These are phyloP conservation scores for Oxyura jamaicensis DNA, from an alignment of 2,113 vertebrate species.

Conservation along the genomic window DNA sequence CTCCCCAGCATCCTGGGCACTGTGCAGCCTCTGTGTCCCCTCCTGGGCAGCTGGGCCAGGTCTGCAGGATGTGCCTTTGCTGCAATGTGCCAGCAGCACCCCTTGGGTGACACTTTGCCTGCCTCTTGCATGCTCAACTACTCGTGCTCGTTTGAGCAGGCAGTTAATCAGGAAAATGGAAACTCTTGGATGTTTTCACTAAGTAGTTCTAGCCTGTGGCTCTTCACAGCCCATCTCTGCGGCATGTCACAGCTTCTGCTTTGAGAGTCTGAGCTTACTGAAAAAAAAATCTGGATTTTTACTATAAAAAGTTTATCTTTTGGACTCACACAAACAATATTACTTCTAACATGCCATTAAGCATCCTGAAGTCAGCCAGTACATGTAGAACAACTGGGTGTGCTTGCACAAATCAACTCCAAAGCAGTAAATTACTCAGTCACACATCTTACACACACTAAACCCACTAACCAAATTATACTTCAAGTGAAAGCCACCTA, in stretches of 20 bases:
- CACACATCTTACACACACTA: background rate
- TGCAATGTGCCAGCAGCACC: background rate
- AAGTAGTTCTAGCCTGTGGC: background rate
- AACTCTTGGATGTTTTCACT: background rate
- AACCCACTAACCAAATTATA: background rate
- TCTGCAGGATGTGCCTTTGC: background rate
- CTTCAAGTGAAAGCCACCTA: background rate
- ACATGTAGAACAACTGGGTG: background rate
- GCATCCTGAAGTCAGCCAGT: background rate
- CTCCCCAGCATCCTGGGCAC: fast-evolving
- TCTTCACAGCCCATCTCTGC: background rate
- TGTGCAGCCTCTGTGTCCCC: background rate
- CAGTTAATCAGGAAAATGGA: background rate
- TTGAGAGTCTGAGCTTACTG: background rate
- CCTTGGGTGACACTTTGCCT: background rate
- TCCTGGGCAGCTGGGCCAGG: background rate
- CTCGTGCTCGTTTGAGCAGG: background rate
- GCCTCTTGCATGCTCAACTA: background rate
- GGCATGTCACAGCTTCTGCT: background rate
- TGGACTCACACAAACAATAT: background rate
- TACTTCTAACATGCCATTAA: background rate
- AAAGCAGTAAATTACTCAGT: no score
- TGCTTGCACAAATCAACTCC: background rate
- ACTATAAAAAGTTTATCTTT: background rate
- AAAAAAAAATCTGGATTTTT: background rate